Base-by-base conservation (phyloP, 2,113 vertebrate genomes). In the Ornithorhynchus anatinus region DNA sequence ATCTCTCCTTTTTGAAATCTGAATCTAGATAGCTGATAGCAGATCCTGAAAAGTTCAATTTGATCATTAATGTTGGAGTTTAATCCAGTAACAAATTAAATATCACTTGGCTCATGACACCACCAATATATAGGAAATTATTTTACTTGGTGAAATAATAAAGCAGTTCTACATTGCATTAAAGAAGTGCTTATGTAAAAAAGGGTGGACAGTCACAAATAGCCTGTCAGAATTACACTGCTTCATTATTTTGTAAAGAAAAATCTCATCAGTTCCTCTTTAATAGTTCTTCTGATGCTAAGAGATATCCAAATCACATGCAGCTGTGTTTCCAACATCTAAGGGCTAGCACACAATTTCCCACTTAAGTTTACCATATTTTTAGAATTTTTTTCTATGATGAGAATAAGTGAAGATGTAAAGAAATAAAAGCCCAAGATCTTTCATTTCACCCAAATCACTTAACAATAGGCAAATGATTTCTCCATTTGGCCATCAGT, bases 361-460 rank as follows among this genome's bases (percentile, higher is more conserved):
- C 42, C 25, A 12, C 12, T 20, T 1, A 45, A 20, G 22, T n/a
- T 38, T 31, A 27, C 1, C 39, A 19, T 5, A 11, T 53, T 44
- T 44, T 25, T 35, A 33, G n/a, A 0, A 10, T 14, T 25, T 36
- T 62, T 54, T 14, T 36, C 25, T 53, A 73, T 62, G 63, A 48
- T 37, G 22, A 16, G 75, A 67, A 58, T 72, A 6, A 63, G 50
- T 44, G 63, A 69, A 52, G 54, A 61, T 66, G 67, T 40, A 25
- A 5, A 74, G 10, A 9, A 36, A 61, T 8, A 48, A 31, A 16
- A 75, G 69, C 54, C 35, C 38, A 75, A 61, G 42, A 69, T 66
- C 25, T 53, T 52, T n/a, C 37, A 43, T 6, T 12, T 25, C 10
- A n/a, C n/a, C n/a, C n/a, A n/a, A n/a, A n/a, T n/a, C n/a, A n/a